Base-by-base conservation (phyloP, 2,113 vertebrate genomes). In the Poeciliopsis retropinna region DNA sequence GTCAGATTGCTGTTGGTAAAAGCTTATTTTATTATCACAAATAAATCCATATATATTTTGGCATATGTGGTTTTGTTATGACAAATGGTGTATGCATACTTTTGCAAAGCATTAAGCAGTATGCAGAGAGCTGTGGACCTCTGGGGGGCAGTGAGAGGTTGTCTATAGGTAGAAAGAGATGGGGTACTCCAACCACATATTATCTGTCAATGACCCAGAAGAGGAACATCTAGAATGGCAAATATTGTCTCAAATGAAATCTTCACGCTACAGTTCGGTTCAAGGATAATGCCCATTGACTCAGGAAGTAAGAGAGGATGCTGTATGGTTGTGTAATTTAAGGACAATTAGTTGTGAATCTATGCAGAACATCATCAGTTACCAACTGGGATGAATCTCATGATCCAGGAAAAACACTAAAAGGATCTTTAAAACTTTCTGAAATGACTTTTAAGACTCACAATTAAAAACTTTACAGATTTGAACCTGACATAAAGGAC, bases 181-280 rank as follows among this genome's bases (percentile, higher is more conserved):
- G 82, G 81, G 76, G 69, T 75, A 75, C 67, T 73, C 74, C 73
- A 44, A 64, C 62, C 68, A 13, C 83, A 92, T 91, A 91, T 92
- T 89, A 90, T 86, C 88, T 91, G 84, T 85, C 90, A 87, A 70
- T 81, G 85, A 81, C 68, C 72, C 82, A 67, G 63, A 79, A 73
- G 75, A 79, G 70, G 64, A 64, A 79, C 70, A 85, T 83, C 71
- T 78, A 62, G 77, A 85, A 75, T 75, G 73, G 77, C 83, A 89
- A 92, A 92, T 84, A 89, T 87, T 89, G 80, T 87, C 68, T 85
- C 78, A 79, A 84, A 14, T 86, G 81, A 87, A 83, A 82, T 80
- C 67, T 34, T 37, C 64, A 72, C 67, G 76, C 60, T 10, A 78
- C 73, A 80, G 73, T 81, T 84, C 84, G 86, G 73, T 73, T 82